These are phyloP conservation scores for Cliona cf. orientalis DNA, from an alignment of 37 sponge, comb jelly and placozoan genomes.

Conservation along the genomic window DNA sequence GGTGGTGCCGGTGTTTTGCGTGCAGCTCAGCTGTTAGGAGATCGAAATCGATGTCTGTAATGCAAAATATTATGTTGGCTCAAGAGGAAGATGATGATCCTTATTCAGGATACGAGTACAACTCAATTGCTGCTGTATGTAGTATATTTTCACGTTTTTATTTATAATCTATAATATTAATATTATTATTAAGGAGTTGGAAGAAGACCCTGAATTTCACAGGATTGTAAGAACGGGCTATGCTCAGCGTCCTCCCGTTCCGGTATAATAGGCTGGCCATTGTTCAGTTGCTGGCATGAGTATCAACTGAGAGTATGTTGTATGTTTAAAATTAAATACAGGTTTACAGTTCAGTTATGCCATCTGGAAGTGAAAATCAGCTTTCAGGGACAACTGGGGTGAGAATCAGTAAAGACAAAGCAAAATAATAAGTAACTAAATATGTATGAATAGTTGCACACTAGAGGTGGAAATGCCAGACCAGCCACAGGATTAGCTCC, in stretches of 20 bases:
- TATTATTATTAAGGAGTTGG: conserved; percentile 66
- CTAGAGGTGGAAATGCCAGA: too few relatives aligned
- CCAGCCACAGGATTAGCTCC: conserved; percentile 36
- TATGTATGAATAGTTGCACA: too few relatives aligned
- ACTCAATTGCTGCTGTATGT: conserved; percentile 56
- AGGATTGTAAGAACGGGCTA: conserved; percentile 89
- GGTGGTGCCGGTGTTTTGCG: not conserved
- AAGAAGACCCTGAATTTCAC: conserved; percentile 92
- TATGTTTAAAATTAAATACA: too few relatives aligned
- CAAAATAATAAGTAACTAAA: too few relatives aligned
- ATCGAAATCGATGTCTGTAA: not conserved
- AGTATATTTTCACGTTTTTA: not conserved
- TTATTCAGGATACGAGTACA: conserved; percentile 85
- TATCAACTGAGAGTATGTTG: too few relatives aligned
- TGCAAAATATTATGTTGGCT: conserved; percentile 81
- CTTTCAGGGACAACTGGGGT: too few relatives aligned
- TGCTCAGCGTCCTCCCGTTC: conserved; percentile 86
- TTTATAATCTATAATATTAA: not conserved
- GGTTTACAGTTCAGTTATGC: too few relatives aligned
- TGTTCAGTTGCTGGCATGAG: not conserved
- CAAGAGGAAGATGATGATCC: conserved; percentile 89
- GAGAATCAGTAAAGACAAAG: too few relatives aligned
- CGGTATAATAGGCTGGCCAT: conserved; percentile 19
- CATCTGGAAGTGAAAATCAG: too few relatives aligned
- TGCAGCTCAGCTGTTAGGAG: too few relatives aligned